Base-by-base conservation (phyloP, 2,888 invertebrate species). In the Ochropleura plecta region DNA sequence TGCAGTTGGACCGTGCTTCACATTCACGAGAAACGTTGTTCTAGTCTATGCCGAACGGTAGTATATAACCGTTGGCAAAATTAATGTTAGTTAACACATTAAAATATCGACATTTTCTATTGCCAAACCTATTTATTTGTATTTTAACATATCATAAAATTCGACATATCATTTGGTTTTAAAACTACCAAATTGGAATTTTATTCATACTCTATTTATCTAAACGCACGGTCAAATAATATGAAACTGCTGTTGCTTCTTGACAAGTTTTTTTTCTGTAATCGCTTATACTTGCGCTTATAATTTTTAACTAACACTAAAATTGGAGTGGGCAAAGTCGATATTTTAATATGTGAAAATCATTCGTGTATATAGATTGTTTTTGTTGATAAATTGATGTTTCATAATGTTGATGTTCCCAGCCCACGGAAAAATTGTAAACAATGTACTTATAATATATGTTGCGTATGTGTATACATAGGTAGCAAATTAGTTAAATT, bases 21-120 rank as follows among this genome's bases (percentile, higher is more conserved):
- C 98, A 98, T 97, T 98, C 98, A 84, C 97, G 98, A 91, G 98
- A 98, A 97, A 98, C 98, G 90, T 97, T 98, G 91, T 98, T 98
- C 97, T 98, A 98, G 96, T 94, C 93, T 82, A 76, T 71, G 89
- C 90, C 87, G 18, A 85, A 89, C 80, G 83, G 79, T 82, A 73
- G 62, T 65, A 59, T 84, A 78, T 78, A 75, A 86, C 83, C 87
- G 88, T 88, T 87, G 87, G 91, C 87, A 65, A 79, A 91, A 89
- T 94, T 94, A 91, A 92, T 91, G 92, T 93, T 95, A 94, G 93
- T 83, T 88, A 82, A 85, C 86, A 90, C 82, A 91, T 94, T 93
- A 92, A 94, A 94, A 94, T 96, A 95, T 96, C 95, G 94, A 93
- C 93, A 79, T 84, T 88, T 89, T 89, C 44, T 83, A 78, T 83